Evolutionary conservation across 2,888 invertebrate species (phyloP).

Genomic region (Eledona agricola): DNA sequence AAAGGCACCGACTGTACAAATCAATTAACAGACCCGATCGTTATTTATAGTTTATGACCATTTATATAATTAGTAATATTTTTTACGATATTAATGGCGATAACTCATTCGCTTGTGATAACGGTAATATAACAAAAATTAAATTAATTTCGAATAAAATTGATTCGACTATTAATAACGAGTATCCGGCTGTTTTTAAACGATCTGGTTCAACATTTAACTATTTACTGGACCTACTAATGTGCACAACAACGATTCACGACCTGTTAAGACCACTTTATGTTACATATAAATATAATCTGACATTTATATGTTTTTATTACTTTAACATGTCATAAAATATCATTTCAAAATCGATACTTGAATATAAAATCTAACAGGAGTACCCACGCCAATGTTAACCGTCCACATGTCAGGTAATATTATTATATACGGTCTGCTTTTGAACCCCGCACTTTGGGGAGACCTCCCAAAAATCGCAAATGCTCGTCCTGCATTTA

Average conservation of each 20-base stretch:
- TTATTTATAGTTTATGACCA: slow-evolving; percentile 14
- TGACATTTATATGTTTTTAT: slow-evolving; percentile 51
- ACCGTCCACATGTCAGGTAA: slow-evolving; percentile 16
- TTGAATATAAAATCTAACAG: slow-evolving; percentile 47
- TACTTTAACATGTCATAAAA: slow-evolving; percentile 51
- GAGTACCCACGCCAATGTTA: slow-evolving; percentile 45
- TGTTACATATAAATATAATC: slow-evolving; percentile 51
- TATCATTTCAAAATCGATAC: slow-evolving; percentile 50
- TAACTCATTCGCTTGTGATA: too few species aligned
- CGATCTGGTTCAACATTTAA: slow-evolving; percentile 30
- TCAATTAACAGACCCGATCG: slow-evolving; percentile 21
- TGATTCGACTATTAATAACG: slow-evolving; percentile 21
- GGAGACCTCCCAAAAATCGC: slow-evolving; percentile 25
- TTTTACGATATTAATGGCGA: too few species aligned
- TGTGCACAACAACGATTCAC: slow-evolving; percentile 46
- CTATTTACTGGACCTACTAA: slow-evolving; percentile 35
- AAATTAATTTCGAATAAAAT: too few species aligned
- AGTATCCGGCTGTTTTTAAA: slow-evolving; percentile 19
- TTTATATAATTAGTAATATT: too few species aligned
- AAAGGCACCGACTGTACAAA: slow-evolving; percentile 26
- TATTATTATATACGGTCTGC: slow-evolving; percentile 25
- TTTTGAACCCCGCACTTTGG: slow-evolving; percentile 12
- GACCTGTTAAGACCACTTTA: slow-evolving; percentile 49
- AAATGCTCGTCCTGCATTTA: slow-evolving; percentile 24
- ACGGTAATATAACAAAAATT: too few species aligned